Percentiles rank a stretch among this genome's conserved stretches.
Evolutionary conservation across 2,113 vertebrate species (phyloP).

Genomic region (Eurypyga helias): DNA sequence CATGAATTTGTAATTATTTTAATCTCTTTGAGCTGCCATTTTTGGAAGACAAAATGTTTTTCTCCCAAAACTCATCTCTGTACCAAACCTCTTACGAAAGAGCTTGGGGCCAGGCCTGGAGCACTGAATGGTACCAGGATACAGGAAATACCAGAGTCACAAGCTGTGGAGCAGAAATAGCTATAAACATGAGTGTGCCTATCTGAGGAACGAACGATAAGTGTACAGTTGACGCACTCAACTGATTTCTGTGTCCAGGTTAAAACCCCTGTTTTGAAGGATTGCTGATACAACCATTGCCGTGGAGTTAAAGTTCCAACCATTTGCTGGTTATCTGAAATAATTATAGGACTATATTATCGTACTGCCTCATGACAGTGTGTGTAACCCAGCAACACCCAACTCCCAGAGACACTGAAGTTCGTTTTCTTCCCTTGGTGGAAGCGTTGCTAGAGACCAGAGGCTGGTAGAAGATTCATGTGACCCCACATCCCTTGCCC

Average conservation of each 20-base stretch:
- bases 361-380: not conserved
- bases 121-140: not conserved
- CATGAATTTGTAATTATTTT: constrained; percentile 61
- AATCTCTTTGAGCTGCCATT: constrained; percentile 58
- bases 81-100: constrained; percentile 1
- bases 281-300: not conserved
- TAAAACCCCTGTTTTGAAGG: rapidly evolving
- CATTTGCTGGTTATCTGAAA: not conserved
- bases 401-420: not conserved
- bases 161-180: not conserved
- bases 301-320: not conserved
- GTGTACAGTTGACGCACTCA: not conserved
- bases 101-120: constrained; percentile 17
- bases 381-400: not conserved
- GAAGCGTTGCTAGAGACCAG: not conserved
- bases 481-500: not conserved
- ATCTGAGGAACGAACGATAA: not conserved
- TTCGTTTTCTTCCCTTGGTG: not conserved
- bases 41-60: constrained; percentile 63
- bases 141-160: not conserved
- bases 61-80: constrained; percentile 18
- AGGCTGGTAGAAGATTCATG: not conserved
- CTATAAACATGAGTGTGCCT: not conserved
- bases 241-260: not conserved
- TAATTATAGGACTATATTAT: not conserved